Conservation (phyloP, 2,797 vertebrate genomes). For the Potorous gilbertii region DNA sequence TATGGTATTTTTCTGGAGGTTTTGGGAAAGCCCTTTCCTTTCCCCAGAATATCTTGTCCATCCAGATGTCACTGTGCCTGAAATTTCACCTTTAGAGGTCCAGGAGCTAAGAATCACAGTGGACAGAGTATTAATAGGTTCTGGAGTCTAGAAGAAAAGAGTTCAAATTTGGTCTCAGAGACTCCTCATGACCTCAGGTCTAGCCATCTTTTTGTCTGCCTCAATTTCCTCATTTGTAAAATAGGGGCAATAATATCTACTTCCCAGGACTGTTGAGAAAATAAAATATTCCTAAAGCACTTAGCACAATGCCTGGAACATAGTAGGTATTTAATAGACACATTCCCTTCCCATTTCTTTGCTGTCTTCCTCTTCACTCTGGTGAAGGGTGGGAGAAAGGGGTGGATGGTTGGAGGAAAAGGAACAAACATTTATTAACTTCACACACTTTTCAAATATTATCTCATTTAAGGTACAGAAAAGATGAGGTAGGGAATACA, state of each 20-base stretch:
- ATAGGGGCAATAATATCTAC: background rate
- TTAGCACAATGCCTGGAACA: background rate
- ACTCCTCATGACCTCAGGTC: background rate
- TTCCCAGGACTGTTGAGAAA: background rate
- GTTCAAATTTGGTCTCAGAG: background rate
- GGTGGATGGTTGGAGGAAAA: background rate
- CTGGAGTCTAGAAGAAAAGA: background rate
- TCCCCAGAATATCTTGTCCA: background rate
- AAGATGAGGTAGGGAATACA: background rate
- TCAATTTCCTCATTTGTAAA: background rate
- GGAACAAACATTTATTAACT: background rate
- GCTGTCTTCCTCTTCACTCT: background rate
- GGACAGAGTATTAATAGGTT: background rate
- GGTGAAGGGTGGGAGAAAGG: background rate
- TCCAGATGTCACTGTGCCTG: background rate
- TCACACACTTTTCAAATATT: background rate
- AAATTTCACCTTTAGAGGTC: background rate
- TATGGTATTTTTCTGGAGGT: background rate
- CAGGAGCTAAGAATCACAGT: background rate
- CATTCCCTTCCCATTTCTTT: background rate
- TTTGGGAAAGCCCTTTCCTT: background rate
- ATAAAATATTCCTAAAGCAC: background rate
- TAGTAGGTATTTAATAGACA: background rate
- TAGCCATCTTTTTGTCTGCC: background rate
- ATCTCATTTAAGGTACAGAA: slow-evolving; percentile 17